Base-by-base conservation (phyloP, 2,888 invertebrate species). In the Mythimna loreyi region DNA sequence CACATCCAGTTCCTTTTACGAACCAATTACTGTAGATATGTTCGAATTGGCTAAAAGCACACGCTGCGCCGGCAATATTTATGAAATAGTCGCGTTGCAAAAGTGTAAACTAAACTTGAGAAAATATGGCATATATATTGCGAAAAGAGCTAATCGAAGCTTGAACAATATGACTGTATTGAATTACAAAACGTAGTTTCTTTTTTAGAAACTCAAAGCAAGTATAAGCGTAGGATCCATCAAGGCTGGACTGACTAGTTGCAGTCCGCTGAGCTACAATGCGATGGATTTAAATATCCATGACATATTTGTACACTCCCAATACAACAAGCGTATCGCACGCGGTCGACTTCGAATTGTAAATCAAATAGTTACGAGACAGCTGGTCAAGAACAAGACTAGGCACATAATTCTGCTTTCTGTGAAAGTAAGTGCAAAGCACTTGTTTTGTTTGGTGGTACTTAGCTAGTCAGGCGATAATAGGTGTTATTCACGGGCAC, bases 221-320 rank as follows among this genome's bases (percentile, higher is more conserved):
- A 81, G 75, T 72, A 57, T 66, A 73, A 68, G 85, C 82, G 89
- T 89, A 82, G 88, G 89, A 63, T 72, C 55, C 63, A 73, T 79
- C 85, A 85, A 87, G 86, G 87, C 67, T 81, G 73, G 72, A 23
- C 63, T 45, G 67, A 66, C 75, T 67, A 83, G 75, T 73, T 67
- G 52, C 67, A 69, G 67, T 60, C 56, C 43, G 52, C 11, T n/a
- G 33, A 67, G 64, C 19, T 69, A 74, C 50, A 70, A 76, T 58
- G 33, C 59, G 43, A 53, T 70, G 28, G 64, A 73, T 73, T 73
- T 69, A 70, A 73, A 77, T 62, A 74, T 55, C 65, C 25, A 64
- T 57, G 60, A 47, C 16, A 30, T 53, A 60, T 67, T 60, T 69
- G 23, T 49, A 55, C 55, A 52, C 36, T 67, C 1, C 43, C 49